These are phyloP conservation scores for Malachius bipustulatus DNA, from an alignment of 2,888 invertebrate genomes.

Conservation along the genomic window DNA sequence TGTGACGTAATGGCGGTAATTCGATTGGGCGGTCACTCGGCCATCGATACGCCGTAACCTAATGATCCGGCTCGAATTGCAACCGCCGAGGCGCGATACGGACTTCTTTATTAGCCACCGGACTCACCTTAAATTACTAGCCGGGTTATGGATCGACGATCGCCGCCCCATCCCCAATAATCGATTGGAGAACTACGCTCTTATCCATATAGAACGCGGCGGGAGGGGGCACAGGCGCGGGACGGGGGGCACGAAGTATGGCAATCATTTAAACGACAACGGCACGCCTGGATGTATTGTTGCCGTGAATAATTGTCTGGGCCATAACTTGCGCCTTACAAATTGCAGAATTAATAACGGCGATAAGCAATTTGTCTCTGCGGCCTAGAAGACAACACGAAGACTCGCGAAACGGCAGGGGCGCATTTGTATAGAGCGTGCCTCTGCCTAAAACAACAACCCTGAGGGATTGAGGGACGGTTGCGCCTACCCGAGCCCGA, in stretches of 20 bases:
- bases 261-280: slow-evolving; percentile 3
- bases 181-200: too few species aligned
- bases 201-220: too few species aligned
- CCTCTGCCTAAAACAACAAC: neutral
- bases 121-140: too few species aligned
- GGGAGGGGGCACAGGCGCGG: too few species aligned
- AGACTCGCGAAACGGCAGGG: neutral
- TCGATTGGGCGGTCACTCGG: slow-evolving; percentile 29
- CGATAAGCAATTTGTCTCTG: slow-evolving; percentile 2
- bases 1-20: slow-evolving; percentile 31
- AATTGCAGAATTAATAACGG: slow-evolving; percentile 1
- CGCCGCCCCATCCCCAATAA: too few species aligned
- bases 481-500: too few species aligned
- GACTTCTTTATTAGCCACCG: too few species aligned
- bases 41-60: slow-evolving; percentile 26
- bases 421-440: neutral
- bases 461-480: too few species aligned
- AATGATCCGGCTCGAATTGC: too few species aligned
- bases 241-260: slow-evolving; percentile 2
- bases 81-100: too few species aligned
- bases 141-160: too few species aligned
- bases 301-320: slow-evolving; percentile 1
- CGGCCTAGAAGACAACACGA: neutral
- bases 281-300: slow-evolving; percentile 2
- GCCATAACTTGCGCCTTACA: slow-evolving; percentile 1